Conservation (phyloP, 2,113 vertebrate species). For the Actinemys pallida region DNA sequence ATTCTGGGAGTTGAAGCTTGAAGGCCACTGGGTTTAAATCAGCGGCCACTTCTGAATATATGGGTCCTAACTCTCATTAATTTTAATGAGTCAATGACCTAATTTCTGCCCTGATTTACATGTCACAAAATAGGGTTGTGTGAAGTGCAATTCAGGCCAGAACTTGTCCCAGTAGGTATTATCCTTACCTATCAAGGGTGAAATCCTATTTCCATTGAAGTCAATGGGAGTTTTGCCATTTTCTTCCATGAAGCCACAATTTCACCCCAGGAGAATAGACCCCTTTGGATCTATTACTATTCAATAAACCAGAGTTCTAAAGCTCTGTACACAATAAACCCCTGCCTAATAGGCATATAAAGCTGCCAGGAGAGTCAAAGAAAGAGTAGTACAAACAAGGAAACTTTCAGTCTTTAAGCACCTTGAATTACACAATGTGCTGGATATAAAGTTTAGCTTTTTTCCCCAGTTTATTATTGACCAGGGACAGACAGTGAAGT, state of each 20-base stretch:
- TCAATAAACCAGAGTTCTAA: conserved; percentile 10
- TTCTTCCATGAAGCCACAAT: neutral
- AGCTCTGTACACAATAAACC: conserved; percentile 18
- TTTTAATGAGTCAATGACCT: neutral
- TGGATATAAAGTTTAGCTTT: neutral
- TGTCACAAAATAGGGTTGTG: accelerated
- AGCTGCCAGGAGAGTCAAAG: conserved; percentile 37
- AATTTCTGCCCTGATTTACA: neutral
- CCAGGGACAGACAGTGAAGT: neutral
- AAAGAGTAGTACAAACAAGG: conserved; percentile 14
- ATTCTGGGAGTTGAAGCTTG: neutral
- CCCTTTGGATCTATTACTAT: neutral
- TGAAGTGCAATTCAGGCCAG: accelerated
- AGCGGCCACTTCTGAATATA: neutral
- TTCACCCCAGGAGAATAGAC: neutral
- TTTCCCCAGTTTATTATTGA: conserved; percentile 49
- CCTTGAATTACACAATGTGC: conserved; percentile 8
- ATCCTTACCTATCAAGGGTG: neutral
- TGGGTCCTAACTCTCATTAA: neutral
- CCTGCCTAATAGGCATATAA: conserved; percentile 26
- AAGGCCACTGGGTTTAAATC: neutral
- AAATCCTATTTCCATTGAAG: accelerated
- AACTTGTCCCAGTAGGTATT: neutral
- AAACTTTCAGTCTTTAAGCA: conserved; percentile 22
- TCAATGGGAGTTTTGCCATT: neutral